Percentiles rank a stretch among this genome's conserved stretches.
phyloP scores from a whole-genome alignment of 2,888 invertebrate species.

The Tenthredo notha region DNA sequence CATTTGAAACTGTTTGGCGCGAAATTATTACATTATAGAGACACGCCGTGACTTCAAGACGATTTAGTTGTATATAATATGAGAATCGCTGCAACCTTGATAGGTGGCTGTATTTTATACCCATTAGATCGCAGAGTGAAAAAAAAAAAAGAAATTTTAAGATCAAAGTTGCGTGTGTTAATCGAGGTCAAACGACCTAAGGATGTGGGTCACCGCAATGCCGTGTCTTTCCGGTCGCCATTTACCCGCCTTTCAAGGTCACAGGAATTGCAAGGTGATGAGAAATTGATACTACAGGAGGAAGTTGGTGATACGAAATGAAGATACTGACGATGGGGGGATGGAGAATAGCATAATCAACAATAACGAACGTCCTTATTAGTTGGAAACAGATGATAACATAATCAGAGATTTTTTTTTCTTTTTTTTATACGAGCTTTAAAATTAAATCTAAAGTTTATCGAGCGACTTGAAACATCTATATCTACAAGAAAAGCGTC shows the following conservation, averaged over 20 bases:
- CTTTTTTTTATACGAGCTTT: background rate
- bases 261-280: background rate
- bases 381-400: background rate
- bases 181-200: conserved; percentile 23
- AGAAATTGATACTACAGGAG: background rate
- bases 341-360: background rate
- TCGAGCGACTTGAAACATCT: background rate
- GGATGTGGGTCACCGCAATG: conserved; percentile 55
- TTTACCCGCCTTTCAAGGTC: conserved; percentile 39
- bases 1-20: conserved; percentile 18
- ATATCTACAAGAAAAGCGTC: background rate
- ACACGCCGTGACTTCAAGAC: background rate
- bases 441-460: background rate
- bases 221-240: conserved; percentile 50
- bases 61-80: background rate
- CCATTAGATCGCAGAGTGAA: background rate
- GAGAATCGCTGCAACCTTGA: background rate
- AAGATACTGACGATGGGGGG: background rate
- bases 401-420: background rate
- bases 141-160: conserved; percentile 1
- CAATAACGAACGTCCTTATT: background rate
- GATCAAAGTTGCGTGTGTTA: conserved; percentile 49
- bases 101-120: background rate
- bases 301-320: background rate
- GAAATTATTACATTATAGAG: conserved; percentile 1